These are phyloP conservation scores for Raja brachyura DNA, from an alignment of 2,113 vertebrate genomes.

Conservation along the genomic window DNA sequence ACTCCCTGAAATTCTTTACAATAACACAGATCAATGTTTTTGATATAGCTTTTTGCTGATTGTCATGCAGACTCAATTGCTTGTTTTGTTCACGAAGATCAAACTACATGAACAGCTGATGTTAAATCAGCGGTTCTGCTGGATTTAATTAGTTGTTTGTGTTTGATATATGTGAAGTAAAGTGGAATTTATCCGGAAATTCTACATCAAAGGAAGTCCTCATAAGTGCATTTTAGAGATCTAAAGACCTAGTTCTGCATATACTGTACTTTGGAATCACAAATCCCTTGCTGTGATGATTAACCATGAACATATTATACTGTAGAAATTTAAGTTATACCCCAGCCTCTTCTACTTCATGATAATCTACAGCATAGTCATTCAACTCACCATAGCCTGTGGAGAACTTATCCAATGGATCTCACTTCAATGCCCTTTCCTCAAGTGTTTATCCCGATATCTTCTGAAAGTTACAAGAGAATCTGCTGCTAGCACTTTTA, in stretches of 20 bases:
- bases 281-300: neutral
- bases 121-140: neutral
- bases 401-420: neutral
- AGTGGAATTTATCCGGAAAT: neutral
- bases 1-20: neutral
- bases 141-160: neutral
- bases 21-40: neutral
- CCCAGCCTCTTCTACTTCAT: neutral
- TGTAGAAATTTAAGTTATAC: neutral
- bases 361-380: neutral
- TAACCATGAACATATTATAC: neutral
- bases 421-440: neutral
- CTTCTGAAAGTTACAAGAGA: too few relatives aligned
- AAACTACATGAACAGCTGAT: too few relatives aligned
- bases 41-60: neutral
- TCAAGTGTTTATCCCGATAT: too few relatives aligned
- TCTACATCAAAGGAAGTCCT: constrained; percentile 14
- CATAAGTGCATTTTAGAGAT: neutral
- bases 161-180: neutral
- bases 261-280: neutral
- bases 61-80: neutral
- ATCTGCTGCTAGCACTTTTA: too few relatives aligned
- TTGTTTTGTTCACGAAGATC: neutral
- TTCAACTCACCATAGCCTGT: neutral
- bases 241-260: neutral